Evolutionary conservation across 2,797 vertebrate genomes (phyloP), one percentile per base, ranked within the genome.

Genomic region (Pantherophis alleghaniensis): DNA sequence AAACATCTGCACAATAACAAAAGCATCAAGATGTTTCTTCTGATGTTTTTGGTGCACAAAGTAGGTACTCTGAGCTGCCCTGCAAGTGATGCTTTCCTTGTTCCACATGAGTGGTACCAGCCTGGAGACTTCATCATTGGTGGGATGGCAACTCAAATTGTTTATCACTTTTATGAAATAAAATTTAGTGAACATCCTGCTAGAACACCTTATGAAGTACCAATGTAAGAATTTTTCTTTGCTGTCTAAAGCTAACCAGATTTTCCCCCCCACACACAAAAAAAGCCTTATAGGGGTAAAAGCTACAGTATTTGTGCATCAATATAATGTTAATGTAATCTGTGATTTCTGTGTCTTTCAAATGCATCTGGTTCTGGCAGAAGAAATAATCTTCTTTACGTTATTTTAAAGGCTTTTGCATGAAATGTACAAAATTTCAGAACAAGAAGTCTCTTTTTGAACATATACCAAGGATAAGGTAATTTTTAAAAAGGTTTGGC

Each of bases 381-480:
- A 74, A 37, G 6, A 74, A 74, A 74, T 9, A 37, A 74, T 66
- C 0, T 5, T 69, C n/a, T 32, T 32, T 32, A 69, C n/a, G 3
- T 32, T 18, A 14, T n/a, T 28, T n/a, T 32, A 63, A 69, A 32
- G 5, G 11, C 0, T 2, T 69, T n/a, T 12, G 11, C 60, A 26
- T 5, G 26, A 59, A 59, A 59, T 20, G 57, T 59, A 22, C 20
- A 59, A 22, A 22, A 55, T 55, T 55, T 11, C 53, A 55, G 2
- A 59, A 2, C 56, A 57, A 57, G 56, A 59, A 20, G 57, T 7
- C 18, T 57, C 56, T 57, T 57, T 2, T n/a, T 66, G 63, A 66
- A 66, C 5, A n/a, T n/a, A 2, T 16, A 32, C 0, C 16, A 13
- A 66, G 13, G 2, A 0, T 32, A 13, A n/a, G 0, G 2, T 14